phyloP scores from a whole-genome alignment of 2,888 invertebrate species.

The Zaprionus lineosus region DNA sequence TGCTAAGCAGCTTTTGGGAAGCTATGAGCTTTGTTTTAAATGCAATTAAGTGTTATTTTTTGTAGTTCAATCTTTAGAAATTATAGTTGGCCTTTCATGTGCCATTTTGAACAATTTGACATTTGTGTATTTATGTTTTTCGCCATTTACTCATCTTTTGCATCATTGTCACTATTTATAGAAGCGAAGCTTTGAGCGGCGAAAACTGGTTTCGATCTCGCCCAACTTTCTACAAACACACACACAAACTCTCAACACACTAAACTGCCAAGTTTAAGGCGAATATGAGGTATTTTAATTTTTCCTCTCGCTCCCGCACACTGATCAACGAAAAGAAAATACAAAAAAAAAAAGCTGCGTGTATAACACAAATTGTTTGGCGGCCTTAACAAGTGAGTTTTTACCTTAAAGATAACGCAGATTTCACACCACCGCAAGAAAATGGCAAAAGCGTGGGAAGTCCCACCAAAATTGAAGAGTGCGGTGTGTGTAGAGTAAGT shows the following conservation, averaged over 20 bases:
- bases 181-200: not conserved
- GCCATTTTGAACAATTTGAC: slow-evolving; percentile 28
- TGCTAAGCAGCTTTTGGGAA: slow-evolving; percentile 36
- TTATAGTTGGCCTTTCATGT: slow-evolving; percentile 1
- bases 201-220: slow-evolving; percentile 33
- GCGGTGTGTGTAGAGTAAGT: not conserved
- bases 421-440: slow-evolving; percentile 20
- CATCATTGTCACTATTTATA: slow-evolving; percentile 34
- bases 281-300: not conserved
- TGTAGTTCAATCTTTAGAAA: not conserved
- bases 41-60: not conserved
- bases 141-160: slow-evolving; percentile 26
- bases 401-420: slow-evolving; percentile 33
- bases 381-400: slow-evolving; percentile 49
- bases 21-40: slow-evolving; percentile 26
- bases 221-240: slow-evolving; percentile 66
- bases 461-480: slow-evolving; percentile 1
- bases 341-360: not conserved
- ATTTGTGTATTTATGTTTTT: slow-evolving; percentile 13
- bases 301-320: too few species aligned
- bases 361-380: slow-evolving; percentile 9
- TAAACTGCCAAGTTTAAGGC: slow-evolving; percentile 46
- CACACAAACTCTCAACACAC: too few species aligned
- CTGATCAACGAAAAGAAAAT: not conserved
- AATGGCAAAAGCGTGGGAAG: slow-evolving; percentile 1